A percentile compares a stretch with the other conserved stretches of the same genome.
Evolutionary conservation across 64 coral and sea anemone genomes (phyloP).

Genomic region (Porites australiensis): DNA sequence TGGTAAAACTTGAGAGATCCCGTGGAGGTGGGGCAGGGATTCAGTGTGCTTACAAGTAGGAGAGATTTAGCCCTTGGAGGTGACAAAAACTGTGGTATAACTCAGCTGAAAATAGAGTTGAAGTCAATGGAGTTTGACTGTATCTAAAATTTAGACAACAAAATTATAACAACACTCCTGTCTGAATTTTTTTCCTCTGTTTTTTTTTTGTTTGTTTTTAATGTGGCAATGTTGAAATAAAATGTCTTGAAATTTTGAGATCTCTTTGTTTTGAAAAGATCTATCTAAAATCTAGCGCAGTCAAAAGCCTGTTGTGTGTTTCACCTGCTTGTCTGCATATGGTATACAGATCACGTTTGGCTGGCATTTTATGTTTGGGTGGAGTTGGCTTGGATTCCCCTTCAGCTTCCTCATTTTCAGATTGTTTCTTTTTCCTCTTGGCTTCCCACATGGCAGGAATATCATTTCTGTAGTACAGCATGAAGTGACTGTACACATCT

Average conservation of each 20-base stretch:
- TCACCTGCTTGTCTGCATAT: slow-evolving; percentile 95
- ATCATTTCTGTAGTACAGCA: slow-evolving; percentile 96
- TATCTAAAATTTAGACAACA: no score
- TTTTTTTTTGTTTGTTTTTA: no score
- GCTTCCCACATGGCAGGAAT: slow-evolving; percentile 90
- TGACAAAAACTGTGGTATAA: no score
- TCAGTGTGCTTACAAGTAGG: no score
- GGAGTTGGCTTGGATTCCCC: slow-evolving; percentile 49
- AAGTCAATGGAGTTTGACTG: no score
- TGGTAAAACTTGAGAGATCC: no score
- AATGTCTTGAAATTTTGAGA: not conserved
- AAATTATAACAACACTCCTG: no score
- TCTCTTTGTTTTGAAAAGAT: not conserved
- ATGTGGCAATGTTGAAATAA: no score
- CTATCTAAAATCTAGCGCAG: not conserved
- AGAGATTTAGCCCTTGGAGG: no score
- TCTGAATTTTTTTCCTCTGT: no score
- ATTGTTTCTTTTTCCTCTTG: slow-evolving; percentile 64
- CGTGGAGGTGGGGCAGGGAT: no score
- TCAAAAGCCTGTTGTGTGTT: not conserved
- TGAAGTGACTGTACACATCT: slow-evolving; percentile 98
- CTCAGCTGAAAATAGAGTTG: no score
- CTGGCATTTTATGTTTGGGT: slow-evolving; percentile 92
- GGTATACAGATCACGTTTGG: slow-evolving; percentile 88
- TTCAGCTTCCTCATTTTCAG: slow-evolving; percentile 64